phyloP scores from a whole-genome alignment of 2,797 vertebrate genomes.

The Hypotaenidia philippensis region DNA sequence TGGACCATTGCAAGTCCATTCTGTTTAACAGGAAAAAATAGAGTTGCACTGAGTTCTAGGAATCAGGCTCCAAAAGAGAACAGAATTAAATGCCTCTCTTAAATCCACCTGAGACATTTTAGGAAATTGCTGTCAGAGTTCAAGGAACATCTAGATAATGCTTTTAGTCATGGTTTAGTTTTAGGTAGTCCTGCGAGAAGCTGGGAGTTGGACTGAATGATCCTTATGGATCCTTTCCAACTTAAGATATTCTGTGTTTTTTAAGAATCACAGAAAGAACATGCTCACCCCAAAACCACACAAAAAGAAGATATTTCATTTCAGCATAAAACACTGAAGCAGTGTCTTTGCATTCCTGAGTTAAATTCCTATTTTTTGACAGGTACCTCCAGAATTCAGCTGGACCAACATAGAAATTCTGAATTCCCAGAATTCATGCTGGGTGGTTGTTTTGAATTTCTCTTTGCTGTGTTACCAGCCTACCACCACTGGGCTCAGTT shows the following conservation, averaged over 20 bases:
- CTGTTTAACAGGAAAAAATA: not conserved
- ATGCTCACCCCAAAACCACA: too few relatives aligned
- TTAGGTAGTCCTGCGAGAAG: too few relatives aligned
- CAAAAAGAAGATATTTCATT: too few relatives aligned
- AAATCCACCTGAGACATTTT: not conserved
- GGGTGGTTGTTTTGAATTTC: not conserved
- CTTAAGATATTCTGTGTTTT: too few relatives aligned
- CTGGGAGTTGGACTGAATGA: too few relatives aligned
- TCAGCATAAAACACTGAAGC: not conserved
- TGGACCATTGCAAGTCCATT: not conserved
- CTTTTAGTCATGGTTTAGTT: too few relatives aligned
- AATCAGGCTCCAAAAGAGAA: not conserved
- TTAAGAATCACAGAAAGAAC: too few relatives aligned
- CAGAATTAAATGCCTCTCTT: not conserved
- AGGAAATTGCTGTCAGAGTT: not conserved
- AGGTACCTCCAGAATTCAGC: not conserved
- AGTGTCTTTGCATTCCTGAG: not conserved
- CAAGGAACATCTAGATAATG: too few relatives aligned
- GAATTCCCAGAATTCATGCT: not conserved
- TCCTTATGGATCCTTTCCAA: too few relatives aligned
- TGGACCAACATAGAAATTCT: not conserved
- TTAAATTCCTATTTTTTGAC: not conserved
- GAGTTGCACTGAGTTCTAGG: not conserved
- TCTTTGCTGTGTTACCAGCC: not conserved
- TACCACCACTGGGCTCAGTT: not conserved